Conservation (phyloP, 2,888 invertebrate species). For the Biston stratarius region DNA sequence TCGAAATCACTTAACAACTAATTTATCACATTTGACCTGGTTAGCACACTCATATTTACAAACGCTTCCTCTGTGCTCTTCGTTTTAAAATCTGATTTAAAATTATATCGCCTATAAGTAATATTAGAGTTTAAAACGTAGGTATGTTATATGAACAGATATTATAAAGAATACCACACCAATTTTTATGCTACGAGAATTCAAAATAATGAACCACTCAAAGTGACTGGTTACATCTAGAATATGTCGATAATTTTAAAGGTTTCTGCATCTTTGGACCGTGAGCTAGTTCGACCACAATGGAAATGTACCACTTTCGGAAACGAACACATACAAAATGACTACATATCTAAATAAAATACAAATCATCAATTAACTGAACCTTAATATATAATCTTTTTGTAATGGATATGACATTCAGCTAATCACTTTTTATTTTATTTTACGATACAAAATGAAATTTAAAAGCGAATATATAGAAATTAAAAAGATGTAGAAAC, state of each 20-base stretch:
- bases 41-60: conserved; percentile 79
- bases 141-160: conserved; percentile 78
- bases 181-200: conserved; percentile 81
- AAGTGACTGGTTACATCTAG: conserved; percentile 54
- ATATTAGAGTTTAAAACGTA: conserved; percentile 64
- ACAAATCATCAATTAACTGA: neutral
- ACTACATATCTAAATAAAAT: neutral
- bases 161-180: conserved; percentile 84
- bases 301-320: neutral
- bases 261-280: neutral
- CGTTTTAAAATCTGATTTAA: conserved; percentile 74
- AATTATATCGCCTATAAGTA: conserved; percentile 66
- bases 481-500: too few species aligned
- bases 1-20: conserved; percentile 72
- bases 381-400: too few species aligned
- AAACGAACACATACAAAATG: neutral
- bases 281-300: neutral
- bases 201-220: conserved; percentile 80
- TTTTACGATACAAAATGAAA: too few species aligned
- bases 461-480: too few species aligned
- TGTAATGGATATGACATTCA: too few species aligned
- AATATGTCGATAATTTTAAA: neutral
- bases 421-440: too few species aligned
- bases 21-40: conserved; percentile 84
- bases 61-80: conserved; percentile 74